Conservation (phyloP, 2,888 invertebrate species). For the Buathra laborator region DNA sequence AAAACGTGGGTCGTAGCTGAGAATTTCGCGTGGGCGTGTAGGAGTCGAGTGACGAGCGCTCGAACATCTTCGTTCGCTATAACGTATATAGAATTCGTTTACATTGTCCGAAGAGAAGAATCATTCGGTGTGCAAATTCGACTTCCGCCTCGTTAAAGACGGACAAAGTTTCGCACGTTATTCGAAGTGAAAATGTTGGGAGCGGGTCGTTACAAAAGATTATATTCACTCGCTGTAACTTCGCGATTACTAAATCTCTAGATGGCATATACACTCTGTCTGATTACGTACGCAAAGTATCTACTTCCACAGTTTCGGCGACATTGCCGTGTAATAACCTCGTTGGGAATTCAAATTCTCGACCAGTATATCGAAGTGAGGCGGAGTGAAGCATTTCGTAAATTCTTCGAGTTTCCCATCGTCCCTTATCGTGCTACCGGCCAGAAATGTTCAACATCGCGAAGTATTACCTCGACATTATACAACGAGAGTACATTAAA, state of each 20-base stretch:
- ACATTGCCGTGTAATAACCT: not conserved
- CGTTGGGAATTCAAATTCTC: constrained; percentile 1
- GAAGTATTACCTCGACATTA: not conserved
- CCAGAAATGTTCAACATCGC: not conserved
- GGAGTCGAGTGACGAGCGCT: not conserved
- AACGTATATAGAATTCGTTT: not conserved
- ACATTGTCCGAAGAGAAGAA: not conserved
- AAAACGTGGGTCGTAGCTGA: not conserved
- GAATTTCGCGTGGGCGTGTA: not conserved
- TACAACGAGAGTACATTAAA: not conserved
- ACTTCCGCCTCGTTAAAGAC: not conserved
- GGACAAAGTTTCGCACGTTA: not conserved
- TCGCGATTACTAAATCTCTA: not conserved
- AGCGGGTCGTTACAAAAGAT: constrained; percentile 3
- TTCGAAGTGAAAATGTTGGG: constrained; percentile 1
- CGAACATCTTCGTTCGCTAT: not conserved
- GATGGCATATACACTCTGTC: constrained; percentile 26
- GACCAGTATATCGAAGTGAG: not conserved
- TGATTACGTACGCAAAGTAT: constrained; percentile 37
- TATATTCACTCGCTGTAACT: constrained; percentile 13
- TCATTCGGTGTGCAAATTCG: not conserved
- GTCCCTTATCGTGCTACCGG: not conserved
- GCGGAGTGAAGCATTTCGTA: not conserved
- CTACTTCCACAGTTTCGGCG: constrained; percentile 17
- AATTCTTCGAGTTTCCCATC: not conserved